phyloP scores from a whole-genome alignment of 2,113 vertebrate species.

The Pterophyllum scalare region DNA sequence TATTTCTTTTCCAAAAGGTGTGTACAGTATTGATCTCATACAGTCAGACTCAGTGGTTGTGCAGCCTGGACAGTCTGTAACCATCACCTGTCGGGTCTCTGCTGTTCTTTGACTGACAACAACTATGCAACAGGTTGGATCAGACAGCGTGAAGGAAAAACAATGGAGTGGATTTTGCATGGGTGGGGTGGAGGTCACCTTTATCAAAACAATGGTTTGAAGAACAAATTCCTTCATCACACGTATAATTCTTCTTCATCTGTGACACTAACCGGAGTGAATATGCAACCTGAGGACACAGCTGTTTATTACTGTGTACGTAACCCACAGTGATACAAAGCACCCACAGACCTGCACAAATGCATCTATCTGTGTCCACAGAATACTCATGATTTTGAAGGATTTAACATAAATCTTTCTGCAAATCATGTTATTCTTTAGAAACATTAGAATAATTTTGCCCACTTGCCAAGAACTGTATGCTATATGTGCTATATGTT shows the following conservation, averaged over 20 bases:
- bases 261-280: no score
- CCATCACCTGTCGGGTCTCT: neutral
- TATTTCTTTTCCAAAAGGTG: neutral
- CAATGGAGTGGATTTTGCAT: neutral
- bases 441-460: no score
- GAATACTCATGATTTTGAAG: no score
- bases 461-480: no score
- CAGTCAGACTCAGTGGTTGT: neutral
- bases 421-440: no score
- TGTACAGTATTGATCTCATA: neutral
- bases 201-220: no score
- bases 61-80: neutral
- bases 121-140: neutral
- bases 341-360: neutral
- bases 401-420: no score
- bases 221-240: neutral
- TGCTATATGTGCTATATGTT: no score
- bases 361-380: neutral
- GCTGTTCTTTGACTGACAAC: neutral
- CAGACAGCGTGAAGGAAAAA: neutral
- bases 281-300: no score
- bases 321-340: accelerated
- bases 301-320: neutral
- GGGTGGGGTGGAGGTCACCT: neutral
- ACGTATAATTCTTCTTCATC: neutral